phyloP scores from a whole-genome alignment of 2,797 vertebrate species.

The Pipistrellus nathusii region DNA sequence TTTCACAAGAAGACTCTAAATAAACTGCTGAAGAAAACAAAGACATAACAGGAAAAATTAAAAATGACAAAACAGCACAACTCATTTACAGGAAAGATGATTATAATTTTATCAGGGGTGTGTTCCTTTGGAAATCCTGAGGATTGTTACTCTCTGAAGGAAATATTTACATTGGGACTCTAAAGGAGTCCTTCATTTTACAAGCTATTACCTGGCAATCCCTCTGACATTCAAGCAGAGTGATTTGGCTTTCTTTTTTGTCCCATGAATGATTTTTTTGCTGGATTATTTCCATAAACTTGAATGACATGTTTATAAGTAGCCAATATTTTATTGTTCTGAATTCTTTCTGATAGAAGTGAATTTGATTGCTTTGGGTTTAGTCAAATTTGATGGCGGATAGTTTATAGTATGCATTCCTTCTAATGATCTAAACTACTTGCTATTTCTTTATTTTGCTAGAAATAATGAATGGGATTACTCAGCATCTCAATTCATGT shows the following conservation, averaged over 20 bases:
- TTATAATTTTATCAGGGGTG: constrained; percentile 64
- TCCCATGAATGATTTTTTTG: constrained; percentile 51
- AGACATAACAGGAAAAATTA: constrained; percentile 67
- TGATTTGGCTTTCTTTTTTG: constrained; percentile 59
- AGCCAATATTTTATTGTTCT: constrained; percentile 63
- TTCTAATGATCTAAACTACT: constrained; percentile 40
- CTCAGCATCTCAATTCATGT: constrained; percentile 26
- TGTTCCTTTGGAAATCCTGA: constrained; percentile 52
- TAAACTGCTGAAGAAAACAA: constrained; percentile 49
- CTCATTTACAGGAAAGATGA: constrained; percentile 41
- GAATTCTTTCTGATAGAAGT: not conserved
- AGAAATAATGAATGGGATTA: constrained; percentile 62
- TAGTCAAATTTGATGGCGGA: constrained; percentile 16
- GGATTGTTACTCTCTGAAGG: constrained; percentile 40
- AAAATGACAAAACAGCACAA: constrained; percentile 61
- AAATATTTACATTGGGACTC: constrained; percentile 39
- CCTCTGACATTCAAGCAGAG: constrained; percentile 58
- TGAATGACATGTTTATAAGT: constrained; percentile 51
- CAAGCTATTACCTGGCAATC: constrained; percentile 62
- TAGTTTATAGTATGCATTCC: not conserved
- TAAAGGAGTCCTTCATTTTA: constrained; percentile 62
- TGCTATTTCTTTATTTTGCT: constrained; percentile 44
- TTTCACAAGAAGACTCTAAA: constrained; percentile 53
- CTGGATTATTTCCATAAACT: constrained; percentile 64
- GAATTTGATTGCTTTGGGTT: constrained; percentile 38